These are phyloP conservation scores for Globodera ellingtonae DNA, from an alignment of 1,140 invertebrate species.

Conservation along the genomic window DNA sequence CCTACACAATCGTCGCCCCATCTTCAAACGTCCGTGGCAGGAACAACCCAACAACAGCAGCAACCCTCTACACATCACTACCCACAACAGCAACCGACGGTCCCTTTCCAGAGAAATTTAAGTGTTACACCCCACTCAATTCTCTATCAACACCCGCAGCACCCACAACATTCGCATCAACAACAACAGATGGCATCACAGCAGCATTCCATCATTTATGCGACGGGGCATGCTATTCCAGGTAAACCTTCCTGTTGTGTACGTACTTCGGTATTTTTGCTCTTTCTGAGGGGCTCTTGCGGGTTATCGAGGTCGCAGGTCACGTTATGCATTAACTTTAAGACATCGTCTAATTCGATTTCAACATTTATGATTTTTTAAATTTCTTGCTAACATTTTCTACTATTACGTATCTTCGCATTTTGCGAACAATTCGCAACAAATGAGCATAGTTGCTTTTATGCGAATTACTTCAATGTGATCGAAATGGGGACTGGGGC, in stretches of 20 bases:
- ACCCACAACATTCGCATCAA: neutral
- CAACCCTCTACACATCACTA: neutral
- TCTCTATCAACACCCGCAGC: neutral
- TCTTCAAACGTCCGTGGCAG: neutral
- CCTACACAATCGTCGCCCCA: neutral
- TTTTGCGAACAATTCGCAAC: no score
- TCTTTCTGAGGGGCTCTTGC: neutral
- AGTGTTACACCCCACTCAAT: neutral
- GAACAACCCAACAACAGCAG: neutral
- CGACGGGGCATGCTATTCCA: neutral
- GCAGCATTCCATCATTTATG: neutral
- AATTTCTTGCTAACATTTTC: no score
- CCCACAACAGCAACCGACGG: constrained; percentile 25
- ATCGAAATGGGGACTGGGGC: no score
- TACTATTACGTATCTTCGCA: no score
- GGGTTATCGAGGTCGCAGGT: no score
- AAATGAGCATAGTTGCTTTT: no score
- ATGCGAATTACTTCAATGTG: no score
- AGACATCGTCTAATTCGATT: no score
- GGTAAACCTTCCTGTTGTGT: neutral
- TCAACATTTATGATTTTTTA: no score
- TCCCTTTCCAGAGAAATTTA: constrained; percentile 11
- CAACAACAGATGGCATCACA: neutral
- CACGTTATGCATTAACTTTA: no score
- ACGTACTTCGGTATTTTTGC: neutral